These are phyloP conservation scores for Casuarius casuarius DNA, from an alignment of 2,113 vertebrate genomes.

Conservation along the genomic window DNA sequence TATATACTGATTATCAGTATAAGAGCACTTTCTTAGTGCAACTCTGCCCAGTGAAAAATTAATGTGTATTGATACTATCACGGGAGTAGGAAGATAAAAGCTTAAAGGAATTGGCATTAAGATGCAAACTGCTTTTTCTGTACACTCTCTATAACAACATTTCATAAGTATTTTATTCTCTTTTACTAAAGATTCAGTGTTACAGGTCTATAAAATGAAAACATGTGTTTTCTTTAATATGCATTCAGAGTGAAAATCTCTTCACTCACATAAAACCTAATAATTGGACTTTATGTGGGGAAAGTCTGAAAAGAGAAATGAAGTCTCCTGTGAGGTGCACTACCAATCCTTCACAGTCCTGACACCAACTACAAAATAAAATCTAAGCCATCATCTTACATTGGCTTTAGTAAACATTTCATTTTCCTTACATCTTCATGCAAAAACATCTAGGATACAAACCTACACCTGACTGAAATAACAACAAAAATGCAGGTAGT, in stretches of 20 bases:
- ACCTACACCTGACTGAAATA: neutral
- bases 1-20: neutral
- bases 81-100: neutral
- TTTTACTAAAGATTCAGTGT: constrained; percentile 41
- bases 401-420: neutral
- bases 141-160: constrained; percentile 14
- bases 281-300: constrained; percentile 25
- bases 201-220: constrained; percentile 64
- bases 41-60: constrained; percentile 22
- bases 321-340: constrained; percentile 33
- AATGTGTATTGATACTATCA: neutral
- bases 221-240: constrained; percentile 59
- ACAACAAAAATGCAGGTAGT: neutral
- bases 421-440: neutral
- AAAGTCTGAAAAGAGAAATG: constrained; percentile 57
- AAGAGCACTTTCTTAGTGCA: neutral
- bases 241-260: constrained; percentile 28
- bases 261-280: constrained; percentile 55
- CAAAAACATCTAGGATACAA: neutral
- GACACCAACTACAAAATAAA: constrained; percentile 21
- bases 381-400: neutral
- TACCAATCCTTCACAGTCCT: neutral
- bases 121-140: neutral
- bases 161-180: constrained; percentile 56
- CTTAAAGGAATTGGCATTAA: constrained; percentile 6